phyloP scores from a whole-genome alignment of 2,113 vertebrate species.

The Odontophorus gujanensis region DNA sequence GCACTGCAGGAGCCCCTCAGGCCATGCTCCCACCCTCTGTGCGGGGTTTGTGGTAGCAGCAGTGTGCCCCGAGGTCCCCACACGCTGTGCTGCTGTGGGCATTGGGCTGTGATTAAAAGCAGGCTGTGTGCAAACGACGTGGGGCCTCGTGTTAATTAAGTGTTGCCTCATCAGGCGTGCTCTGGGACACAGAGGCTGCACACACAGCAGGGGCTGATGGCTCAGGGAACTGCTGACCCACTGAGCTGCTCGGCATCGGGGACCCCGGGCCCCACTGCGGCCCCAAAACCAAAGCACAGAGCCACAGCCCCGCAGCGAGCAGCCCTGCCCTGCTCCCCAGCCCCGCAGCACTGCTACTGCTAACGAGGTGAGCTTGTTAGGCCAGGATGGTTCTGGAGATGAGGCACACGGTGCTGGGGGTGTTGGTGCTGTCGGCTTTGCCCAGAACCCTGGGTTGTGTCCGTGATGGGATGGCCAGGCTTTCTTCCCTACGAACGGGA shows the following conservation, averaged over 20 bases:
- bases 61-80: background rate
- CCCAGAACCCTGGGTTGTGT: background rate
- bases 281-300: background rate
- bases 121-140: background rate
- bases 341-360: too few species aligned
- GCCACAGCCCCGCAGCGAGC: too few species aligned
- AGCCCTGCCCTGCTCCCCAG: too few species aligned
- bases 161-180: rapidly evolving
- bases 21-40: too few species aligned
- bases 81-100: background rate
- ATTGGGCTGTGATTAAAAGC: background rate
- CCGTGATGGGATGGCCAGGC: too few species aligned
- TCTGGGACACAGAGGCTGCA: background rate
- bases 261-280: too few species aligned
- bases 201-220: background rate
- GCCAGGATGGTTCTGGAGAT: background rate
- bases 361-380: background rate
- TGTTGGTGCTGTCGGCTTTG: background rate
- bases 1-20: rapidly evolving
- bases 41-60: background rate
- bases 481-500: background rate
- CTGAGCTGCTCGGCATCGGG: too few species aligned
- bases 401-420: too few species aligned
- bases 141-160: background rate
- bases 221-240: background rate